phyloP scores from a whole-genome alignment of 64 coral and sea anemone genomes.

The Porites lutea region DNA sequence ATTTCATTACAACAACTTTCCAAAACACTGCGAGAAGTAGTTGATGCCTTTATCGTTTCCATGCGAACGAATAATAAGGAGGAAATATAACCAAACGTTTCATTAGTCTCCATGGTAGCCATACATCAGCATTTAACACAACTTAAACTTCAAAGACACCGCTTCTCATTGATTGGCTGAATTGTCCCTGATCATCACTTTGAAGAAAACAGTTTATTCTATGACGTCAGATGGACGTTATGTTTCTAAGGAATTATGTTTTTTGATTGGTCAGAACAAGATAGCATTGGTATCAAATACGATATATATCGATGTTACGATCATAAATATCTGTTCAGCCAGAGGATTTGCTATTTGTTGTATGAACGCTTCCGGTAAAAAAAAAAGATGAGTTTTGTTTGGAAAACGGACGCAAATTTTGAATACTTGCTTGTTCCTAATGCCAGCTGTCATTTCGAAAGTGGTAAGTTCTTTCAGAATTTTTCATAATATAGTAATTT shows the following conservation, averaged over 20 bases:
- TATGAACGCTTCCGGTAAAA: background rate
- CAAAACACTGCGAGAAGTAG: background rate
- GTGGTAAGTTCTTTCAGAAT: background rate
- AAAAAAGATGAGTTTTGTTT: background rate
- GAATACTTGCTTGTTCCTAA: background rate
- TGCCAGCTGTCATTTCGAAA: background rate
- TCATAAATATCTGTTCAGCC: background rate
- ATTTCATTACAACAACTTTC: background rate
- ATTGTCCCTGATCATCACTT: background rate
- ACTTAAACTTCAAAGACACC: background rate
- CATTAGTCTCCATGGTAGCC: background rate
- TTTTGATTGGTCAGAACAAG: no score
- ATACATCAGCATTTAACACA: background rate
- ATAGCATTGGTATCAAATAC: background rate
- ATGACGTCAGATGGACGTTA: no score
- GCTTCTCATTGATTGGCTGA: background rate
- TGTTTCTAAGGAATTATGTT: no score
- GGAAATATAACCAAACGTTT: no score
- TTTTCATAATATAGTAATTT: no score
- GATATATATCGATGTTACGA: no score
- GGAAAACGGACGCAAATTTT: background rate
- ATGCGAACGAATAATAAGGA: no score
- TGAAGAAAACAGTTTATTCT: no score
- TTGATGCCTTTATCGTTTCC: no score
- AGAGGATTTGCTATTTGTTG: background rate